Conservation (phyloP, 2,888 invertebrate species). For the Augochlorella aurata region DNA sequence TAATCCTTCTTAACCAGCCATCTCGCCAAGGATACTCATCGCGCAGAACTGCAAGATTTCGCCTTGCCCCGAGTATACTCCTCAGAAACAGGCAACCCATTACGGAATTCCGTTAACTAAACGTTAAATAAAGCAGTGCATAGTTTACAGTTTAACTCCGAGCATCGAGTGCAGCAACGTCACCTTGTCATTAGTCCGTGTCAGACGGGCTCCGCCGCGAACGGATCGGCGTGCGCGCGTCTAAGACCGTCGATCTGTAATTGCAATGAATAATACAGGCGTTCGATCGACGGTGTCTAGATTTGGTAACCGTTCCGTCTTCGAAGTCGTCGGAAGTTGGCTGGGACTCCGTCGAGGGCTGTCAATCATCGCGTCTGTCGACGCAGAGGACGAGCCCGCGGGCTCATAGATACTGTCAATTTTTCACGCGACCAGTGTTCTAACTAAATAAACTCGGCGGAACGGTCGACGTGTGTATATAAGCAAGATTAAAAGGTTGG, state of each 20-base stretch:
- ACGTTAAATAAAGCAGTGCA: not conserved
- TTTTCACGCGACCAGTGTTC: conserved; percentile 22
- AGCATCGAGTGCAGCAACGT: not conserved
- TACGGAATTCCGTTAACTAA: no score
- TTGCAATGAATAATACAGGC: not conserved
- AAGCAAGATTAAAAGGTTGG: conserved; percentile 50
- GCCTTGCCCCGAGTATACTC: no score
- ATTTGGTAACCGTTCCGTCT: not conserved
- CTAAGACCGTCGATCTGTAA: not conserved
- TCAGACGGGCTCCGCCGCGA: not conserved
- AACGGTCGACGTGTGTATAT: conserved; percentile 13
- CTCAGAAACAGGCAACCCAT: no score
- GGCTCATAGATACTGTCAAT: conserved; percentile 31
- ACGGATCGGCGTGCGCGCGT: not conserved
- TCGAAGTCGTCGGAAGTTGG: not conserved
- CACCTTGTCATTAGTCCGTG: not conserved
- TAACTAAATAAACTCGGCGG: conserved; percentile 11
- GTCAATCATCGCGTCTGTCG: not conserved
- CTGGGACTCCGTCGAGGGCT: no score
- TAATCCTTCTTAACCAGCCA: no score
- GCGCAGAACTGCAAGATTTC: no score
- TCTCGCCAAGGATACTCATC: no score
- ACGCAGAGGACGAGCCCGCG: not conserved
- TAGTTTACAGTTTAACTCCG: not conserved
- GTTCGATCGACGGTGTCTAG: not conserved